These are phyloP conservation scores for Cynoglossus semilaevis DNA, from an alignment of 2,113 vertebrate species.

Conservation along the genomic window DNA sequence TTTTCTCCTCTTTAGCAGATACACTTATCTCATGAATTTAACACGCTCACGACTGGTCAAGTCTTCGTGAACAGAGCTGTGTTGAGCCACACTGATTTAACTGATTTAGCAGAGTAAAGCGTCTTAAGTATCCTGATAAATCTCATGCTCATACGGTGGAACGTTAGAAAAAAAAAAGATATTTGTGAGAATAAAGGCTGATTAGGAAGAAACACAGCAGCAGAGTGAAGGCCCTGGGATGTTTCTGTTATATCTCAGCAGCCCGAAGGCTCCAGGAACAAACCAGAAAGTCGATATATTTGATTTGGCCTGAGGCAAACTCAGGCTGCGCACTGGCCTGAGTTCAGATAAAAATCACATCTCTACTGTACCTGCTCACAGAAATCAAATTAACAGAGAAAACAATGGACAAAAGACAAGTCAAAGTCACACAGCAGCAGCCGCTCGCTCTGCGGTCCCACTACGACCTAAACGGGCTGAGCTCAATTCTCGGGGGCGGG, in stretches of 20 bases:
- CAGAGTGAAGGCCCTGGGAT: conserved; percentile 6
- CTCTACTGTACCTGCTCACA: conserved; percentile 24
- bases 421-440: conserved; percentile 29
- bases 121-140: too few species aligned
- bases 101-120: too few species aligned
- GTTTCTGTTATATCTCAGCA: conserved; percentile 37
- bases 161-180: not conserved
- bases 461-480: conserved; percentile 42
- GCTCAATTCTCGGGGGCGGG: conserved; percentile 4
- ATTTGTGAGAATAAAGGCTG: not conserved
- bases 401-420: conserved; percentile 13
- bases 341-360: conserved; percentile 17
- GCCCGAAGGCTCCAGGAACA: conserved; percentile 37
- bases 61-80: too few species aligned
- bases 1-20: too few species aligned
- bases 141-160: too few species aligned
- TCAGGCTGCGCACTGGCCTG: conserved; percentile 26
- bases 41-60: too few species aligned
- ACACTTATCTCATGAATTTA: too few species aligned
- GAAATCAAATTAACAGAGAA: conserved; percentile 28
- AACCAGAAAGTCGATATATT: conserved; percentile 62
- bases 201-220: not conserved
- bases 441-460: not conserved
- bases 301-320: conserved; percentile 54
- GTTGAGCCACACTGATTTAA: too few species aligned